These are phyloP conservation scores for Oryctolagus cuniculus DNA, from an alignment of 2,113 vertebrate genomes.

Conservation along the genomic window DNA sequence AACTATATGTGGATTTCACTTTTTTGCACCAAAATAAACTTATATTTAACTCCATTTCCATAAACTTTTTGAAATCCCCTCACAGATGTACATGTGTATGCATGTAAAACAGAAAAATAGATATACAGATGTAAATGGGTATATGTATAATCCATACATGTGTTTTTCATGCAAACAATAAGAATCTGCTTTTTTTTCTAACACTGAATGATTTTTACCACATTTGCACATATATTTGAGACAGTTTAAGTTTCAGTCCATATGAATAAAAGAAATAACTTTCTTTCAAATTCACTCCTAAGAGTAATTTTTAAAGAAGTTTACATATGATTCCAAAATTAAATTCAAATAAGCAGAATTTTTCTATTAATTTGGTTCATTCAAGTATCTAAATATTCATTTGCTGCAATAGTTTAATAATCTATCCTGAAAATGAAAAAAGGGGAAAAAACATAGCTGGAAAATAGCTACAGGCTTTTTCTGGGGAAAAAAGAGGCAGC, in stretches of 20 bases:
- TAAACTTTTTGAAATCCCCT: too few species aligned
- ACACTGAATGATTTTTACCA: background rate
- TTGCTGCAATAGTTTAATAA: slow-evolving; percentile 1
- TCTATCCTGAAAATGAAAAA: slow-evolving; percentile 15
- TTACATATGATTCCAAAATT: slow-evolving; percentile 36
- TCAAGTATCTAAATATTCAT: slow-evolving; percentile 26
- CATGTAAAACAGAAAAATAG: background rate
- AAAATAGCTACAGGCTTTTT: background rate
- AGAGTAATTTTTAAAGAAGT: background rate
- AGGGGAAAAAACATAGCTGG: background rate
- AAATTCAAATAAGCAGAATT: slow-evolving; percentile 54
- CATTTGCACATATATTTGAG: background rate
- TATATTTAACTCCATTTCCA: too few species aligned
- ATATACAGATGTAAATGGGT: background rate
- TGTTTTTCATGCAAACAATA: background rate
- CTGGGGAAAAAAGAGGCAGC: background rate
- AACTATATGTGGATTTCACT: too few species aligned
- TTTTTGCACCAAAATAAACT: too few species aligned
- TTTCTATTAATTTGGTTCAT: background rate
- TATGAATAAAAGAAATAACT: background rate
- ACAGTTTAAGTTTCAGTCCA: background rate
- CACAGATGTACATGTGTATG: background rate
- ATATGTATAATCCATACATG: background rate
- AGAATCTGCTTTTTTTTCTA: background rate
- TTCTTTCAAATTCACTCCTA: slow-evolving; percentile 10